Base-by-base conservation (phyloP, 2,888 invertebrate species). In the Acronicta aceris region DNA sequence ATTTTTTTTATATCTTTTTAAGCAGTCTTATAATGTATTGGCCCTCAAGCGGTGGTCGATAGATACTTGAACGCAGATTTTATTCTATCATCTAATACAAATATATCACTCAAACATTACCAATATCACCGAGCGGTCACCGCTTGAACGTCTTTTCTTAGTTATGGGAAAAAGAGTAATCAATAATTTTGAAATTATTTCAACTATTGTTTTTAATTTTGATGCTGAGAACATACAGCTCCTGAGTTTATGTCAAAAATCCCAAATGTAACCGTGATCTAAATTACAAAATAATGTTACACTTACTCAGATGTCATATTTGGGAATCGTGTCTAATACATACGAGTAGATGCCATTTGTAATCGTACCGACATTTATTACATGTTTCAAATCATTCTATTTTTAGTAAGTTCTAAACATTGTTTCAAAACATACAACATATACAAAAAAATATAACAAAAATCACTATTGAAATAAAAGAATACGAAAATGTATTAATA, bases 401-500 rank as follows among this genome's bases (percentile, higher is more conserved):
- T 38, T 13, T n/a, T 38, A 38, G n/a, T 7, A n/a, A n/a, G 5
- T 38, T 38, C 6, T 7, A 21, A 21, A 13, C n/a, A n/a, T n/a
- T n/a, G n/a, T n/a, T n/a, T n/a, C n/a, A 38, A 38, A 38, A 38
- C 12, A 38, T 38, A 36, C 13, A 13, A 38, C 38, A 38, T 38
- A n/a, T 38, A 38, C 25, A 43, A 21, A 43, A 15, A 17, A 21
- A n/a, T n/a, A n/a, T n/a, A n/a, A n/a, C n/a, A n/a, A n/a, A n/a
- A n/a, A n/a, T n/a, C n/a, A n/a, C n/a, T n/a, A n/a, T n/a, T n/a
- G n/a, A n/a, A n/a, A n/a, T n/a, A n/a, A n/a, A 45, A 43, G 0
- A 55, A 51, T 36, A 17, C 17, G 16, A 43, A 40, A 46, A 61
- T 51, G 47, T 43, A 55, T 50, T 59, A 15, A 10, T 30, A 60